A percentile compares a stretch with the other conserved stretches of the same genome.
Conservation (phyloP, 2,888 invertebrate genomes). For the Eupeodes latifasciatus region DNA sequence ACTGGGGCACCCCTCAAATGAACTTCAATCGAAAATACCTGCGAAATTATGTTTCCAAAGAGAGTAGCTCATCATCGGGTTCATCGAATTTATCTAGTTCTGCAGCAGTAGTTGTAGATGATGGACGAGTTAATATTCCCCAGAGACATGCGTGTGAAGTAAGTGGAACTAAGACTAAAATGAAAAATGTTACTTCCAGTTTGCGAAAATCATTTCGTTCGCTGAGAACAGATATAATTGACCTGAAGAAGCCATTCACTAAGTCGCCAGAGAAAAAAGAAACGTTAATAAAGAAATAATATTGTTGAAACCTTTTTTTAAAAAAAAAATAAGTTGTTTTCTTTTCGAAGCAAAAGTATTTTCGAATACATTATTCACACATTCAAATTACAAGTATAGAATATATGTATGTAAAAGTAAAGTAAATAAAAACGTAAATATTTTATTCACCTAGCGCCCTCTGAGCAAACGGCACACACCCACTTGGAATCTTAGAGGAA, state of each 20-base stretch:
- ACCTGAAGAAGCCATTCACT: conserved; percentile 80
- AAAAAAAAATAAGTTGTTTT: background rate
- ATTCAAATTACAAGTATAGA: no score
- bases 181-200: conserved; percentile 80
- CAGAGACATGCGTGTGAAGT: conserved; percentile 33
- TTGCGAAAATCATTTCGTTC: conserved; percentile 82
- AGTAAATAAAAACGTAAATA: no score
- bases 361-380: no score
- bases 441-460: no score
- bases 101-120: conserved; percentile 63
- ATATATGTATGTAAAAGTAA: no score
- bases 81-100: conserved; percentile 39
- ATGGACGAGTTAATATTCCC: conserved; percentile 56
- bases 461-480: no score
- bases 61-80: conserved; percentile 75
- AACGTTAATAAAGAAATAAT: conserved; percentile 71
- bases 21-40: conserved; percentile 83
- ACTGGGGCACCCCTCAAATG: conserved; percentile 83
- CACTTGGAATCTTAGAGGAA: no score
- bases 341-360: no score
- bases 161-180: conserved; percentile 79
- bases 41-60: conserved; percentile 77
- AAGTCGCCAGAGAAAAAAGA: conserved; percentile 78
- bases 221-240: conserved; percentile 80
- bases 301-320: conserved; percentile 48